Percentiles rank a stretch among this genome's conserved stretches.
Conservation (phyloP, 2,113 vertebrate species). For the Hemichromis elongatus region DNA sequence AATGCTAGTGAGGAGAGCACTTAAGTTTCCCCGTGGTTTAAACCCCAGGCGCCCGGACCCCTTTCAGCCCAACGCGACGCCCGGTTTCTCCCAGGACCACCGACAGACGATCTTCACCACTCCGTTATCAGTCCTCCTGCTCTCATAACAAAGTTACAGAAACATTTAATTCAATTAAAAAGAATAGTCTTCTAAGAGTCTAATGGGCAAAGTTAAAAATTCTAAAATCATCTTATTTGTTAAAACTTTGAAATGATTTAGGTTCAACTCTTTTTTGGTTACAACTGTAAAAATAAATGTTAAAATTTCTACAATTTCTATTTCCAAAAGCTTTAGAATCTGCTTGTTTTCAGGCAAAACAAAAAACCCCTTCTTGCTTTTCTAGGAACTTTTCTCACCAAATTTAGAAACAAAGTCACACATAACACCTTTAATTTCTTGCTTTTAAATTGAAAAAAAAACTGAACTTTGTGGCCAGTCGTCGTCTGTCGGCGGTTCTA, state of each 20-base stretch:
- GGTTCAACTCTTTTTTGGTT: background rate
- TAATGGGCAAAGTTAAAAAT: background rate
- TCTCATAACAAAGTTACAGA: background rate
- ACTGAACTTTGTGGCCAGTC: background rate
- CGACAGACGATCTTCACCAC: background rate
- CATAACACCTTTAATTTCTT: background rate
- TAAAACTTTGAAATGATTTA: background rate
- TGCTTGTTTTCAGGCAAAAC: background rate
- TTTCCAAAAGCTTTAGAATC: background rate
- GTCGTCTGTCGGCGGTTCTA: conserved; percentile 32
- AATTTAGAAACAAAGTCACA: background rate
- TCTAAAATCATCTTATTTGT: background rate
- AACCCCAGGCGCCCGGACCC: conserved; percentile 27
- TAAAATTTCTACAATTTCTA: background rate
- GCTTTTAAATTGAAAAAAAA: background rate
- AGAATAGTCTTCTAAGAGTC: accelerated
- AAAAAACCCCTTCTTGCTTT: too few relatives aligned
- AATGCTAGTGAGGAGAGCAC: conserved; percentile 39
- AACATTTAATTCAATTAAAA: background rate
- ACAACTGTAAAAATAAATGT: background rate
- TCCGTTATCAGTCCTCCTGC: background rate
- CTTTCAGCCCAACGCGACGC: conserved; percentile 44
- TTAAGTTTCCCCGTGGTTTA: conserved; percentile 5
- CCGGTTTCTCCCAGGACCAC: conserved; percentile 50
- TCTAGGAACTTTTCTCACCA: background rate